Evolutionary conservation across 2,797 vertebrate genomes (phyloP), one percentile per base, ranked within the genome.

Genomic region (Melanotaenia maccullochi): DNA sequence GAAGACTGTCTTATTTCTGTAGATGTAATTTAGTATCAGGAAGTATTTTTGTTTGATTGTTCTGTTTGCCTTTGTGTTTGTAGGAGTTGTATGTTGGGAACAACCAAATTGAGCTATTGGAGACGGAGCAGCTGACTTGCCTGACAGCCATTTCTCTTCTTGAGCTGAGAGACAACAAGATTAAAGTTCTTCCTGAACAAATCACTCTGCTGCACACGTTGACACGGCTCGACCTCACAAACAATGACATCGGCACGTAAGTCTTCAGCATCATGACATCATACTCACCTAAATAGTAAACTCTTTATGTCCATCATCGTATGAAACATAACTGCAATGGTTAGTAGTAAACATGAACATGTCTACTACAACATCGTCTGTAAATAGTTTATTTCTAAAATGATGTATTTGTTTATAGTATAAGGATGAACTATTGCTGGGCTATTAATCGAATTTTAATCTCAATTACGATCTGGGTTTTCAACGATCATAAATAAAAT

Each of bases 151-250:
- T 97, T 56, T 93, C 93, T 51, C 85, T 96, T 1, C 79, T 97
- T 52, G 97, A 97, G 30, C 94, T 97, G 18, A 80, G 95, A 72
- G 95, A 96, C 90, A 97, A 97, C 89, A 97, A 96, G 86, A 94
- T 97, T 78, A 93, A 90, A 77, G 82, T 67, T 2, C 74, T 97
- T 63, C 96, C 97, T 1, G 95, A 96, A 40, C 90, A 96, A 86
- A 93, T 97, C 40, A 68, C 89, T 18, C 44, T 93, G 20, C 91
- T 97, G 59, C 90, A 89, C 64, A 94, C 92, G 7, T 89, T 97
- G 71, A 94, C 96, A 65, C 92, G 97, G 0, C 96, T 97, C 1
- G 96, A 97, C 87, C 91, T 97, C 20, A 81, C 90, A 36, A 92
- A 92, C 85, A 93, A 93, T 40, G 85, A 93, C 75, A 78, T 93